phyloP scores from a whole-genome alignment of 2,113 vertebrate genomes.

The human (Homo sapiens) region GRCh38 chrX:120315501-120316000 shows the following conservation, averaged over 20 bases:
- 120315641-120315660: not conserved
- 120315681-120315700: not conserved
- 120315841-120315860: not conserved
- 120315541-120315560: not conserved
- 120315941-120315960: not conserved
- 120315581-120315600: not conserved
- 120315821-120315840: not conserved
- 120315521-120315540: not conserved
- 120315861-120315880: not conserved
- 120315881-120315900: not conserved
- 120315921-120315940: not conserved
- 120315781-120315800: not conserved
- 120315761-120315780: not conserved
- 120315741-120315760: constrained; percentile 8
- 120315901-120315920: not conserved
- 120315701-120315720: not conserved
- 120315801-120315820: not conserved
- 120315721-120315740: not conserved
- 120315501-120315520: not conserved
- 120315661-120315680: constrained; percentile 21
- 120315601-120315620: constrained; percentile 20
- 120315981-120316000: not conserved
- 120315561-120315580: not conserved
- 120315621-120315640: constrained; percentile 29
- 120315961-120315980: not conserved